Percentiles rank a stretch among this genome's conserved stretches.
These are phyloP conservation scores for Cydia strobilella DNA, from an alignment of 1,140 invertebrate genomes.

Conservation along the genomic window DNA sequence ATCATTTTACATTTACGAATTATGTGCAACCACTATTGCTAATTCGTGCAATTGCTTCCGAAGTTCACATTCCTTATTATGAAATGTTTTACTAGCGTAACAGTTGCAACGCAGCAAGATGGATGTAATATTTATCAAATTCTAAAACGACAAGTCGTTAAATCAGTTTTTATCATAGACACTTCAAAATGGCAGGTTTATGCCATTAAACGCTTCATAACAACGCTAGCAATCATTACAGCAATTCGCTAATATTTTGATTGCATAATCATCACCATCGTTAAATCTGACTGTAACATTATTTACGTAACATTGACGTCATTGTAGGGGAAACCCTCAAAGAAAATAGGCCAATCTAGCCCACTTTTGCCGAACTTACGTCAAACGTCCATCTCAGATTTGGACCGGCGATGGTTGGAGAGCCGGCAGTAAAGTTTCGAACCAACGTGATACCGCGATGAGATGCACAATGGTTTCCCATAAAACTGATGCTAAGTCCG, in stretches of 20 bases:
- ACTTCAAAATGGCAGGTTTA: background rate
- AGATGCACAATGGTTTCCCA: no score
- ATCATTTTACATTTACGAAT: background rate
- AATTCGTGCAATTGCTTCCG: background rate
- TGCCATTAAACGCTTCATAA: background rate
- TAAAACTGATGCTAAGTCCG: no score
- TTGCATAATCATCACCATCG: constrained; percentile 58
- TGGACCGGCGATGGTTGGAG: no score
- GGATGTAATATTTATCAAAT: background rate
- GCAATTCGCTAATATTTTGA: constrained; percentile 50
- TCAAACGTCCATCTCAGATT: constrained; percentile 52
- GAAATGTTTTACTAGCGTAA: background rate
- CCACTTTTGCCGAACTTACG: constrained; percentile 59
- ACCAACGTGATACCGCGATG: no score
- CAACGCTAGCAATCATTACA: constrained; percentile 16
- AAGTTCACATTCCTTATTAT: background rate
- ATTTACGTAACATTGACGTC: constrained; percentile 64
- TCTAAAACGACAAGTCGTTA: background rate
- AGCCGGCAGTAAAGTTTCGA: no score
- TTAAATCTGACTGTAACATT: constrained; percentile 45
- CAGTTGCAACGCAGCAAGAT: background rate
- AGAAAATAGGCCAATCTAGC: constrained; percentile 67
- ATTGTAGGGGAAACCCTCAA: constrained; percentile 54
- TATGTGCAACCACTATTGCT: background rate
- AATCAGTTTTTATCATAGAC: background rate